Evolutionary conservation across 2,797 vertebrate species (phyloP), one percentile per base, ranked within the genome.

Genomic region (Acrocephalus scirpaceus): DNA sequence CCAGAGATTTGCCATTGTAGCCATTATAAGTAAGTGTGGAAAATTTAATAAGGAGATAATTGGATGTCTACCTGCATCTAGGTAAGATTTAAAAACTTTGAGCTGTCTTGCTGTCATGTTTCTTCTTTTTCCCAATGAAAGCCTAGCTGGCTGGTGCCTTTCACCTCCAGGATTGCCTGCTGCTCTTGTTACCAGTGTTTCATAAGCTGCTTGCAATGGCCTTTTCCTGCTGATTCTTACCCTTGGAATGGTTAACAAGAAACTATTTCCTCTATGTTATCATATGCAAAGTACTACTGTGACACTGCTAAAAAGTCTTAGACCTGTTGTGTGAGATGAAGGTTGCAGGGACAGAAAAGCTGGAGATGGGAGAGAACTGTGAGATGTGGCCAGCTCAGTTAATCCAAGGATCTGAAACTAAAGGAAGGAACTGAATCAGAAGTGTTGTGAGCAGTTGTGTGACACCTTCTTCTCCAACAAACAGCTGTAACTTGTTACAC

Each of bases 211-310:
- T 56, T 80, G 40, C 29, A 7, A 1, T 44, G 50, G 47, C 34
- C 74, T 90, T 90, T 66, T 14, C 36, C 16, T 3, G 14, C 73
- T 66, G 51, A 3, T 53, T 57, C 13, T 29, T 54, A 2, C 25
- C 22, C 34, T 69, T 38, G 75, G 73, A 69, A 65, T 36, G 42
- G 23, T 64, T 67, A 61, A 53, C n/a, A 56, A 4, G 9, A 18
- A 66, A 8, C 34, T 47, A 0, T 70, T 92, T 65, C 10, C n/a
- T 65, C n/a, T n/a, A 0, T 10, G 10, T n/a, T 36, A 27, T 4
- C 42, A 29, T 50, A 10, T 11, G 30, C 57, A 76, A 73, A 69
- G 47, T 7, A 3, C 29, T 79, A 0, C 8, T 58, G 21, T 4
- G 9, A 11, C 21, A 5, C 44, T 74, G 66, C 27, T 74, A 2